Conservation (phyloP, 2,797 vertebrate genomes). For the Brachymystax lenok region DNA sequence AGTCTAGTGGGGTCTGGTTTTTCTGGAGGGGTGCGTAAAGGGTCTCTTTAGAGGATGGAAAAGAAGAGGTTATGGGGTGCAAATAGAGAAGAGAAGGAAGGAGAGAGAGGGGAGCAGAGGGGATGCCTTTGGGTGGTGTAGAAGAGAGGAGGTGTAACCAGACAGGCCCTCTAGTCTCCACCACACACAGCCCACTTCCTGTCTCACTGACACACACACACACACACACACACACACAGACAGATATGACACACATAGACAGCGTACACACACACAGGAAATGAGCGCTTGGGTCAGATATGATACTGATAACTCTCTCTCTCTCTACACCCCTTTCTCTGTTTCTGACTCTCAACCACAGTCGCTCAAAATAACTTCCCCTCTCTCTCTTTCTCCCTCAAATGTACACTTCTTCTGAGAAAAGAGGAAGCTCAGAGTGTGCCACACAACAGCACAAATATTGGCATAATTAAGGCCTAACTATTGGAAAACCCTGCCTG, state of each 20-base stretch:
- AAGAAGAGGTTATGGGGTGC: not conserved
- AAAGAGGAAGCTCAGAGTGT: not conserved
- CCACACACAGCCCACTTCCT: constrained; percentile 80
- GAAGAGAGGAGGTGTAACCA: constrained; percentile 64
- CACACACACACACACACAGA: not conserved
- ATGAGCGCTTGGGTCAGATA: constrained; percentile 87
- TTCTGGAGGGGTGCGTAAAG: constrained; percentile 20
- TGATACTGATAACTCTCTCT: constrained; percentile 65
- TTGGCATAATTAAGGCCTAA: not conserved
- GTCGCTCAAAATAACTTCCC: not conserved
- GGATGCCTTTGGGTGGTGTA: not conserved
- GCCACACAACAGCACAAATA: not conserved
- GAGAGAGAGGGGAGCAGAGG: not conserved
- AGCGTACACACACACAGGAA: constrained; percentile 70
- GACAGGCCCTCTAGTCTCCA: constrained; percentile 79
- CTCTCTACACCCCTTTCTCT: not conserved
- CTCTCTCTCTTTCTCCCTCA: not conserved
- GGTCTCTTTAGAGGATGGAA: constrained; percentile 11
- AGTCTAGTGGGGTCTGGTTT: constrained; percentile 8
- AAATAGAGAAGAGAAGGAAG: not conserved
- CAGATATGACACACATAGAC: not conserved
- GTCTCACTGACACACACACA: constrained; percentile 59
- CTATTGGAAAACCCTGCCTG: not conserved
- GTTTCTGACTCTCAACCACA: not conserved
- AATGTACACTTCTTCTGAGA: not conserved